phyloP scores from a whole-genome alignment of 2,888 invertebrate genomes.

The Sphecodes monilicornis region DNA sequence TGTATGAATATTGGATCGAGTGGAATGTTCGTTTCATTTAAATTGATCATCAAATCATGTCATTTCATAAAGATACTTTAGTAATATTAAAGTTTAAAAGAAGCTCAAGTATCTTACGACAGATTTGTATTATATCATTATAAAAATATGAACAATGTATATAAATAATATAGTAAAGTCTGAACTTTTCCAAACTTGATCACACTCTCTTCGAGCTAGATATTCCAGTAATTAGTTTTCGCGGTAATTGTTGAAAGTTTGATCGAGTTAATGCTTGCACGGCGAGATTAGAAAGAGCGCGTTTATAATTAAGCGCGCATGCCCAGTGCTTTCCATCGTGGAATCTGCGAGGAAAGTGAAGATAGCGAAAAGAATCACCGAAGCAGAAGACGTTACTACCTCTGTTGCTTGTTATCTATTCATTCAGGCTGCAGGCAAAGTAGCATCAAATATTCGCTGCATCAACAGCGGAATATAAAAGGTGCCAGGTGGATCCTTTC shows the following conservation, averaged over 20 bases:
- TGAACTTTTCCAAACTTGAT: background rate
- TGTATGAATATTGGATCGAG: no score
- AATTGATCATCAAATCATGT: no score
- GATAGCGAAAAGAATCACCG: slow-evolving; percentile 13
- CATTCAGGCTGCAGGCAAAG: slow-evolving; percentile 33
- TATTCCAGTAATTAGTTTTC: background rate
- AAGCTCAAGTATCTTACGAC: background rate
- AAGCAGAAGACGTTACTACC: slow-evolving; percentile 8
- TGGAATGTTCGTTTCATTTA: no score
- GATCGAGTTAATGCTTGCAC: background rate
- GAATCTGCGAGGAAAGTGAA: background rate
- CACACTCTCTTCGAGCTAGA: background rate
- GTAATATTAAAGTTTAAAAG: background rate
- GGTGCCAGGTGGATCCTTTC: slow-evolving; percentile 41
- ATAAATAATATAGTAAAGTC: background rate
- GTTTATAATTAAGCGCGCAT: background rate
- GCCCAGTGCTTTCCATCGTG: background rate
- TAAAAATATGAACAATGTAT: background rate
- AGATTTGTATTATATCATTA: background rate
- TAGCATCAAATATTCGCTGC: slow-evolving; percentile 54
- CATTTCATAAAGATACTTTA: no score
- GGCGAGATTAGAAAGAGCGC: background rate
- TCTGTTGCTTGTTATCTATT: slow-evolving; percentile 29
- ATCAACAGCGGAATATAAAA: slow-evolving; percentile 49
- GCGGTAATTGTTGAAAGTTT: background rate